Percentiles rank a stretch among this genome's conserved stretches.
phyloP scores from a whole-genome alignment of 2,113 vertebrate genomes.

The Melanerpes aurifrons region DNA sequence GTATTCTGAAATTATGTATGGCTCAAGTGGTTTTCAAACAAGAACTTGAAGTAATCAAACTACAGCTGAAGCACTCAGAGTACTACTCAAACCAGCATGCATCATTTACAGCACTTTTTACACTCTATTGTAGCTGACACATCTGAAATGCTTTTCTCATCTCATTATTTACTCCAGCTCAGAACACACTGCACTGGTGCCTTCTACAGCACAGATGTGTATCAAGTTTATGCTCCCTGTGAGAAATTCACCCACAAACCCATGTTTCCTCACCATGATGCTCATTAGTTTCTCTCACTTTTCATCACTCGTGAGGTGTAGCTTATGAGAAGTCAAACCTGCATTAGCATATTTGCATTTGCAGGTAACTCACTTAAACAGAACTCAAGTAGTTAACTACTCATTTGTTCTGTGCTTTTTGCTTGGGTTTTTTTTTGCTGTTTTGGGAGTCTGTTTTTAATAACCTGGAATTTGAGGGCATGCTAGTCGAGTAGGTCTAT shows the following conservation, averaged over 20 bases:
- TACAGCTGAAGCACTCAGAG: not conserved
- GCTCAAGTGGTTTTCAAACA: slow-evolving; percentile 23
- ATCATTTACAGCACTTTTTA: not conserved
- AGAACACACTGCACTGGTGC: not conserved
- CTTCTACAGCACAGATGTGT: not conserved
- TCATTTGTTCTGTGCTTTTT: not conserved
- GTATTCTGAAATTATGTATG: not conserved
- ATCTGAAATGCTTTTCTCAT: not conserved
- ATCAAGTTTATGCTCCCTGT: not conserved
- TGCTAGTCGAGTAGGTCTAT: not conserved
- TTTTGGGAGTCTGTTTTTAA: not conserved
- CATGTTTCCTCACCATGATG: not conserved
- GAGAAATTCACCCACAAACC: not conserved
- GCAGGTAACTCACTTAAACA: not conserved
- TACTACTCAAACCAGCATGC: not conserved
- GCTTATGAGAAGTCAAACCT: not conserved
- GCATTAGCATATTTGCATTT: not conserved
- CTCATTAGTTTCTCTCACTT: not conserved
- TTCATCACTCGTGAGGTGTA: not conserved
- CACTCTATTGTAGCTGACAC: not conserved
- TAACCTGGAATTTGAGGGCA: not conserved
- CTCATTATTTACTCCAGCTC: not conserved
- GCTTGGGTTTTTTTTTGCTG: not conserved
- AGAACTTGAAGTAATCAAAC: slow-evolving; percentile 2
- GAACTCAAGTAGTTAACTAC: not conserved